Conservation (phyloP, 2,888 invertebrate species). For the Nephrotoma flavescens region DNA sequence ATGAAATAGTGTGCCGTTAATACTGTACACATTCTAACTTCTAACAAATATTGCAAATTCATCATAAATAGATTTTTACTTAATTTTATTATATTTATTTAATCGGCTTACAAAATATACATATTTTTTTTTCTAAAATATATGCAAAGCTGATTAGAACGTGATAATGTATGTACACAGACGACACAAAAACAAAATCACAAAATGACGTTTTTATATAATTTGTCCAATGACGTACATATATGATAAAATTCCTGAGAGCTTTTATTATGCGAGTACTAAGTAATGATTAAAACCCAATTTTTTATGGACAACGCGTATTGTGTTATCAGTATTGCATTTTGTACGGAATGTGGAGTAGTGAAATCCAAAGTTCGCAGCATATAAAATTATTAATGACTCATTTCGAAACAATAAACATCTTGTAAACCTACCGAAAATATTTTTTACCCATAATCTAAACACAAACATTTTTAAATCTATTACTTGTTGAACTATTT, state of each 20-base stretch:
- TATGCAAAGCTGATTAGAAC: not conserved
- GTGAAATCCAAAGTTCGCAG: not conserved
- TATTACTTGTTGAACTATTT: not conserved
- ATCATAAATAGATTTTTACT: not conserved
- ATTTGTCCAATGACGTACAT: not conserved
- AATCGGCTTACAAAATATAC: not conserved
- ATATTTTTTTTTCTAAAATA: not conserved
- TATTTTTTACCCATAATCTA: not conserved
- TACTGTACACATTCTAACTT: not conserved
- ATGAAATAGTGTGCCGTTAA: not conserved
- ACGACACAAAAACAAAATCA: not conserved
- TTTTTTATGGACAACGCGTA: not conserved
- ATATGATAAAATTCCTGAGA: not conserved
- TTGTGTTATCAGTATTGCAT: not conserved
- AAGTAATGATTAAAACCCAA: not conserved
- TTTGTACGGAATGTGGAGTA: not conserved
- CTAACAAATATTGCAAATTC: not conserved
- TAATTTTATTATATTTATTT: not conserved
- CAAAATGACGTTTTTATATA: not conserved
- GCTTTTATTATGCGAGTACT: not conserved
- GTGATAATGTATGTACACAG: not conserved
- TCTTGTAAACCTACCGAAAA: not conserved
- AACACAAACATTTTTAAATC: not conserved
- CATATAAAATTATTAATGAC: not conserved
- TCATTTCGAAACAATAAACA: not conserved